Percentiles rank a stretch among this genome's conserved stretches.
Evolutionary conservation across 2,113 vertebrate genomes (phyloP).

Genomic region (Eleginops maclovinus): DNA sequence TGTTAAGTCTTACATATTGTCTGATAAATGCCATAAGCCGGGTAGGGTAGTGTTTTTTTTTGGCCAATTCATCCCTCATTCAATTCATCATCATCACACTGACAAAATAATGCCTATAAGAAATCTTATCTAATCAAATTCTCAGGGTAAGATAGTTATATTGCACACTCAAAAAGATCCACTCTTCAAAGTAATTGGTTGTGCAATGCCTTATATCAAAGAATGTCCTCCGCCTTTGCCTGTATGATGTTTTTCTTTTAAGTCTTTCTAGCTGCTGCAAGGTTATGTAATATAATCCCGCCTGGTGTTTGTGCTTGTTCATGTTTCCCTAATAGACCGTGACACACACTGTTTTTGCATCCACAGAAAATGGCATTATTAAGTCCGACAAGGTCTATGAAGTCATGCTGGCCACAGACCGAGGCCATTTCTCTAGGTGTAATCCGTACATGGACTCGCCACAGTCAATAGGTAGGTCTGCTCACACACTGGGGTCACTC

Average conservation of each 20-base stretch:
- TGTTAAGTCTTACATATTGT: not conserved
- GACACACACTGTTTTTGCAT: constrained; percentile 53
- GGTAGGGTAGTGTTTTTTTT: too few relatives aligned
- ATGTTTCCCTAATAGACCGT: not conserved
- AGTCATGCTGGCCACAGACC: constrained; percentile 97
- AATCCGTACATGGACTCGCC: constrained; percentile 99
- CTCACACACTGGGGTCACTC: not conserved
- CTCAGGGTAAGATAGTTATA: too few relatives aligned
- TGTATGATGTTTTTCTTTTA: not conserved
- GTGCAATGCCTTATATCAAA: not conserved
- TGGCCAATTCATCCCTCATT: too few relatives aligned
- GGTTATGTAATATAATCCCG: constrained; percentile 23
- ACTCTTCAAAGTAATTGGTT: not conserved
- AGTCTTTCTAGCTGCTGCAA: constrained; percentile 2
- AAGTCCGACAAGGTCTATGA: constrained; percentile 98
- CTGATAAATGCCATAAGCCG: too few relatives aligned
- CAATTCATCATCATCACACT: too few relatives aligned
- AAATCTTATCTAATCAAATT: not conserved
- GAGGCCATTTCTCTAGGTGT: constrained; percentile 94
- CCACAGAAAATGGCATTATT: constrained; percentile 98
- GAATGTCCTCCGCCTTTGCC: not conserved
- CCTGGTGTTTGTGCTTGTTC: constrained; percentile 2
- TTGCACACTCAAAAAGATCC: not conserved
- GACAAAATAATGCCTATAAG: too few relatives aligned
- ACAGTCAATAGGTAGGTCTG: constrained; percentile 95